Conservation (phyloP, 2,797 vertebrate genomes). For the Tokudaia muenninki region DNA sequence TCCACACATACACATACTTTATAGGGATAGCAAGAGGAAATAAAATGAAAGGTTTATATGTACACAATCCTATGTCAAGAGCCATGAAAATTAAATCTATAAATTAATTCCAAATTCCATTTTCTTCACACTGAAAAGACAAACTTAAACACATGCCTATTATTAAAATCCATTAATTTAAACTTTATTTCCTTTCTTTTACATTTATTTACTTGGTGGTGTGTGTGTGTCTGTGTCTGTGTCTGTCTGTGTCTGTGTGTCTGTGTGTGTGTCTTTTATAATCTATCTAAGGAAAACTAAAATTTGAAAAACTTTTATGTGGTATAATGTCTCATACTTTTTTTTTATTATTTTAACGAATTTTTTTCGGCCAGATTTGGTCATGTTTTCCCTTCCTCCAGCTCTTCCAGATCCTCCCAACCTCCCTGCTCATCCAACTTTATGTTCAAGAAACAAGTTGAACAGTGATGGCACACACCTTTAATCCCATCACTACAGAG, state of each 20-base stretch:
- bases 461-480: neutral
- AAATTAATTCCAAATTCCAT: conserved; percentile 33
- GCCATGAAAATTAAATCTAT: conserved; percentile 47
- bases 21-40: neutral
- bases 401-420: neutral
- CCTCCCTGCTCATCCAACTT: neutral
- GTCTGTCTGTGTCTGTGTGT: too few species aligned
- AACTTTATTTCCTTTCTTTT: neutral
- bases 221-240: too few species aligned
- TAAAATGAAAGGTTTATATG: neutral
- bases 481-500: neutral
- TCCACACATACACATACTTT: neutral
- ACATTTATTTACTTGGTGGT: neutral
- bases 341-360: neutral
- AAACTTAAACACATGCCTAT: neutral
- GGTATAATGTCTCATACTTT: neutral
- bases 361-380: neutral
- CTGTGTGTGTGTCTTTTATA: neutral
- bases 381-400: neutral
- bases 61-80: neutral
- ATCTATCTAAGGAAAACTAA: neutral
- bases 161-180: neutral
- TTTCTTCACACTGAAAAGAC: conserved; percentile 6
- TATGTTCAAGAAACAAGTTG: neutral
- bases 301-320: neutral